These are phyloP conservation scores for Gobio occitaniae DNA, from an alignment of 2,797 vertebrate species.

Conservation along the genomic window DNA sequence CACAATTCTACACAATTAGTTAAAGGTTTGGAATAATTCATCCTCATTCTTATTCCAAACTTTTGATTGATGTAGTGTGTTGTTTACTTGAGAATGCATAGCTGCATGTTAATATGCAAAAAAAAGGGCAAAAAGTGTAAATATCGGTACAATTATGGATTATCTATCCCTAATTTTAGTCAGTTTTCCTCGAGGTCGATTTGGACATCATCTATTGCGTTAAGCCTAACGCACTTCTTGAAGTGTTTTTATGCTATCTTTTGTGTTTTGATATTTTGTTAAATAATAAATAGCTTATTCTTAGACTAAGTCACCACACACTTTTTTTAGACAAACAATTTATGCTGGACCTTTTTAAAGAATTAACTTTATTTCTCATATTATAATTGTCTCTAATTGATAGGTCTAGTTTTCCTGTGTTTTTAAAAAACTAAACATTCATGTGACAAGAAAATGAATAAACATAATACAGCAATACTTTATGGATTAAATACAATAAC, in stretches of 20 bases:
- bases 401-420: too few species aligned
- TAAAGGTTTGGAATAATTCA: too few species aligned
- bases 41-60: too few species aligned
- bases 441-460: too few species aligned
- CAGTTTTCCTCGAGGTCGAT: background rate
- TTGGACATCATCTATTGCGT: background rate
- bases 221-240: background rate
- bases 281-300: slow-evolving; percentile 21
- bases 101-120: background rate
- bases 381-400: too few species aligned
- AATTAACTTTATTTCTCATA: too few species aligned
- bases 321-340: too few species aligned
- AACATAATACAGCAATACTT: background rate
- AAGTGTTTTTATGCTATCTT: background rate
- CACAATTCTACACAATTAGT: too few species aligned
- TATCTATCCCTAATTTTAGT: background rate
- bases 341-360: too few species aligned
- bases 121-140: background rate
- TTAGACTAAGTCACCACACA: background rate
- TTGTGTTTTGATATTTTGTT: background rate
- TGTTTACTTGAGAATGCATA: background rate
- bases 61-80: too few species aligned
- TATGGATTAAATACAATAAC: background rate
- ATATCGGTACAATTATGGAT: background rate
- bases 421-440: too few species aligned